phyloP scores from a whole-genome alignment of 35 echinoderm and acorn worm species.

The Amphiura filiformis region DNA sequence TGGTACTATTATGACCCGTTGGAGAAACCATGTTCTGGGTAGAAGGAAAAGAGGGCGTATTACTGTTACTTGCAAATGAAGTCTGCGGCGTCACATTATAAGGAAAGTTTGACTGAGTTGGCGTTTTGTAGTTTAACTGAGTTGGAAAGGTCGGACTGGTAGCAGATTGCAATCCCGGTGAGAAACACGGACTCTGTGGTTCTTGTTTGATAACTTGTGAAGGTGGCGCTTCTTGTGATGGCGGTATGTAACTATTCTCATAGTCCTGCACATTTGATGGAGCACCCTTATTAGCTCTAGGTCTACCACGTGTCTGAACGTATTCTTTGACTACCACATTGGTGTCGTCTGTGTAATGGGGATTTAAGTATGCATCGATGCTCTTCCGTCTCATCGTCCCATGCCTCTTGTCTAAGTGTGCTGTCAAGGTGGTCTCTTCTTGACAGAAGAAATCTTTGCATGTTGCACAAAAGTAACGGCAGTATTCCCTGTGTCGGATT shows the following conservation, averaged over 20 bases:
- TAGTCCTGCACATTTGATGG: neutral
- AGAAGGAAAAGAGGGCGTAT: neutral
- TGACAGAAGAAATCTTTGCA: neutral
- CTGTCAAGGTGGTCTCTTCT: neutral
- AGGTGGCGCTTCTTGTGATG: neutral
- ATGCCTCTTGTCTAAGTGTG: neutral
- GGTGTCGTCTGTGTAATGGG: neutral
- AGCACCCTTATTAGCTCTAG: neutral
- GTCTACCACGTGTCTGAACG: neutral
- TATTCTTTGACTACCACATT: neutral
- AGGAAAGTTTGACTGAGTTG: too few relatives aligned
- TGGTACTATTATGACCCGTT: neutral
- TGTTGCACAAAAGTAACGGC: neutral
- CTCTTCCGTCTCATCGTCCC: neutral
- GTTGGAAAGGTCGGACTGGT: neutral
- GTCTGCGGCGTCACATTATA: neutral
- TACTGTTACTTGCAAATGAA: neutral
- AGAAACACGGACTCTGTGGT: neutral
- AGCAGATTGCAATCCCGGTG: neutral
- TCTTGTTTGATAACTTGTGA: neutral
- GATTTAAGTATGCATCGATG: neutral
- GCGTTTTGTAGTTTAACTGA: neutral
- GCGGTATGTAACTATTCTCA: neutral
- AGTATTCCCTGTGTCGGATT: constrained; percentile 2
- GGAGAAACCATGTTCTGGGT: neutral